Evolutionary conservation across 2,113 vertebrate species (phyloP).

Genomic region (Sclerurus mexicanus): DNA sequence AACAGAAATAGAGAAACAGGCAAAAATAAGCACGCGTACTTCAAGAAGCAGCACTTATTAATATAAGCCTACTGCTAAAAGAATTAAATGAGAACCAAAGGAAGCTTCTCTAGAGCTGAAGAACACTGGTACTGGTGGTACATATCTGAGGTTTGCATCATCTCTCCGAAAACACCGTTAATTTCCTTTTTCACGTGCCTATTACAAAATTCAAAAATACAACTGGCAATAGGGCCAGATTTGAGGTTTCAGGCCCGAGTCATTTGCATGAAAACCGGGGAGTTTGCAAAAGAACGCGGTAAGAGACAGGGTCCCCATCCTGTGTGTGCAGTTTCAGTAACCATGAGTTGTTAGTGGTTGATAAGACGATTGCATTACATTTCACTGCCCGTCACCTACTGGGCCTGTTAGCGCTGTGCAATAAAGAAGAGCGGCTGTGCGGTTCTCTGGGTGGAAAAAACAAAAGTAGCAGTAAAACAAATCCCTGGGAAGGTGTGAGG

Average conservation of each 20-base stretch:
- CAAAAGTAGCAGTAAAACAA: not conserved
- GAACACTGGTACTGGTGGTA: not conserved
- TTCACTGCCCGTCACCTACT: not conserved
- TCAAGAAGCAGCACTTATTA: not conserved
- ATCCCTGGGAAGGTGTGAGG: accelerated
- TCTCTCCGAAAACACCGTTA: not conserved
- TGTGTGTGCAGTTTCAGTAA: not conserved
- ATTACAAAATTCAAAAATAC: not conserved
- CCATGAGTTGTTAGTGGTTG: not conserved
- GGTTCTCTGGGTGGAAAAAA: not conserved
- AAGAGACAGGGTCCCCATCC: not conserved
- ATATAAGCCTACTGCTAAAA: not conserved
- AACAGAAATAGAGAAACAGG: not conserved
- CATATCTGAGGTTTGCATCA: not conserved
- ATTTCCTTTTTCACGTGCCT: not conserved
- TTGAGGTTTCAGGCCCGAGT: not conserved
- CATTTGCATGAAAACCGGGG: not conserved
- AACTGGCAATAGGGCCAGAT: not conserved
- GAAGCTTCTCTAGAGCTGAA: not conserved
- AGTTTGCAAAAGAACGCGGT: not conserved
- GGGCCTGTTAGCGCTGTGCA: not conserved
- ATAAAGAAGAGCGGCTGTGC: not conserved
- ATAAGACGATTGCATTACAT: not conserved
- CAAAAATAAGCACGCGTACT: not conserved
- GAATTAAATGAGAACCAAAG: not conserved